These are phyloP conservation scores for Timema cristinae DNA, from an alignment of 2,888 invertebrate species.

Conservation along the genomic window DNA sequence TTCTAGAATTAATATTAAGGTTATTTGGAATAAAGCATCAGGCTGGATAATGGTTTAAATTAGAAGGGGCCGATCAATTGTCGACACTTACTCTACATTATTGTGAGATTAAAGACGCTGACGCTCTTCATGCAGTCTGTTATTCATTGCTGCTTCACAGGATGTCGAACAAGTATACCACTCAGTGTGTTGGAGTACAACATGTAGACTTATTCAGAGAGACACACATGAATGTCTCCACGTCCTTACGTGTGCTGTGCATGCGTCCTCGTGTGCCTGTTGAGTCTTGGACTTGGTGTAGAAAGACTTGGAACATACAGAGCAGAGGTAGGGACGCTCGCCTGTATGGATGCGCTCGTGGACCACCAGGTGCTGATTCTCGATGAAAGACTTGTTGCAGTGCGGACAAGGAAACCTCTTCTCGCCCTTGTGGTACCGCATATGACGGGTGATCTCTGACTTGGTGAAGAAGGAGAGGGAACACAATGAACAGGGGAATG, in stretches of 20 bases:
- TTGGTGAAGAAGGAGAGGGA: constrained; percentile 41
- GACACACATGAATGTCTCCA: too few species aligned
- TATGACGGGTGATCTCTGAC: constrained; percentile 40
- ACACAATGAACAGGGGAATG: constrained; percentile 40
- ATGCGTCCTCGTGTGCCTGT: constrained; percentile 36
- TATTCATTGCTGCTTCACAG: too few species aligned
- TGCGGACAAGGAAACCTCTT: constrained; percentile 40
- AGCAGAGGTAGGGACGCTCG: constrained; percentile 41
- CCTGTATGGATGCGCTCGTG: constrained; percentile 32
- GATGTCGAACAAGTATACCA: too few species aligned
- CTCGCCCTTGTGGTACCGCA: constrained; percentile 41
- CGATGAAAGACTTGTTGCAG: constrained; percentile 41
- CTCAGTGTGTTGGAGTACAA: too few species aligned
- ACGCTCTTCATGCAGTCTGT: too few species aligned
- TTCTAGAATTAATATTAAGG: too few species aligned
- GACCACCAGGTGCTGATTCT: constrained; percentile 41
- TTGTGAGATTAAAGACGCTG: too few species aligned
- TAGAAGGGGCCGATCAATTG: too few species aligned
- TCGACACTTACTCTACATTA: too few species aligned
- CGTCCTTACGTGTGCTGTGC: not conserved
- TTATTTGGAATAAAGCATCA: too few species aligned
- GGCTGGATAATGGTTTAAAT: too few species aligned
- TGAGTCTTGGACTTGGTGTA: constrained; percentile 41
- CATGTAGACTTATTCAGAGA: too few species aligned
- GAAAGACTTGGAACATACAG: constrained; percentile 40